These are phyloP conservation scores for Columba livia DNA, from an alignment of 2,113 vertebrate genomes.

Conservation along the genomic window DNA sequence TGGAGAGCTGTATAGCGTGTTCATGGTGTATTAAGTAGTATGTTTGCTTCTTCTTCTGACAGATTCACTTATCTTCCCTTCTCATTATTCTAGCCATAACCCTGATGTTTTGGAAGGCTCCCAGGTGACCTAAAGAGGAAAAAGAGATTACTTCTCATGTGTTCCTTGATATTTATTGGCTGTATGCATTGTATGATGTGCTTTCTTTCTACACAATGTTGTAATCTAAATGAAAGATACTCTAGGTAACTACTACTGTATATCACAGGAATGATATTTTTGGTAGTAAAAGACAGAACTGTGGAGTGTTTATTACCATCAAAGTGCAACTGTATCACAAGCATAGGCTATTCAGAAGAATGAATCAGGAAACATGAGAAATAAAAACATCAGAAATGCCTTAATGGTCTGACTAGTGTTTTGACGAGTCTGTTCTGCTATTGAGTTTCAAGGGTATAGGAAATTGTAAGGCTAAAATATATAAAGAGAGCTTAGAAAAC, in stretches of 20 bases:
- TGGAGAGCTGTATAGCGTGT: neutral
- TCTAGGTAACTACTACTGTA: neutral
- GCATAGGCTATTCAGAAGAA: neutral
- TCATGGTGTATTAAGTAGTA: neutral
- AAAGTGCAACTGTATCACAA: neutral
- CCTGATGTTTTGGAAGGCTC: neutral
- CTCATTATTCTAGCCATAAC: neutral
- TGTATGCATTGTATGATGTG: neutral
- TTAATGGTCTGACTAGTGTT: neutral
- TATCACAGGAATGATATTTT: neutral
- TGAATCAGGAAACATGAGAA: neutral
- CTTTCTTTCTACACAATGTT: neutral
- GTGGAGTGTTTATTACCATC: neutral
- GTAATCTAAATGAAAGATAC: constrained; percentile 3
- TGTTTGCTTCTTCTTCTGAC: neutral
- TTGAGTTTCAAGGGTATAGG: neutral
- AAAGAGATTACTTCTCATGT: neutral
- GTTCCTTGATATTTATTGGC: neutral
- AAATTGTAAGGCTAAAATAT: neutral
- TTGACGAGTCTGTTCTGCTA: neutral
- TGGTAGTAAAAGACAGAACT: neutral
- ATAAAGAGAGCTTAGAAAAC: neutral
- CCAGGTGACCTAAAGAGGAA: neutral
- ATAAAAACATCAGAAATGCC: neutral
- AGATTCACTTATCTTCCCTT: neutral